These are phyloP conservation scores for Manis pentadactyla DNA, from an alignment of 2,797 vertebrate species.

Conservation along the genomic window DNA sequence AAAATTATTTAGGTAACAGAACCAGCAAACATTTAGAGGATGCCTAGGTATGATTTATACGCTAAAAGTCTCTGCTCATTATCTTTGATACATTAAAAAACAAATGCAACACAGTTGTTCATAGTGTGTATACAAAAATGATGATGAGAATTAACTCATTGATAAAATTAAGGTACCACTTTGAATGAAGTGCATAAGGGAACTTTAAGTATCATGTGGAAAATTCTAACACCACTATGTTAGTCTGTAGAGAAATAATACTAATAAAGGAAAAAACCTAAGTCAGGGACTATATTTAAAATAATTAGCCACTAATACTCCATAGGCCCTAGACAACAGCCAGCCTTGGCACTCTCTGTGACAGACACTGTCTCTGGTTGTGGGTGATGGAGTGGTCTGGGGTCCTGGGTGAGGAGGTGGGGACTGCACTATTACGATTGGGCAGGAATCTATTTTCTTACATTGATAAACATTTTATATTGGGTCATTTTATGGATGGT, in stretches of 20 bases:
- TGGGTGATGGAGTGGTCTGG: background rate
- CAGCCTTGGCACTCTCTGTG: background rate
- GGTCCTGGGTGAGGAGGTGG: background rate
- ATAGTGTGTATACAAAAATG: background rate
- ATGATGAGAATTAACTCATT: background rate
- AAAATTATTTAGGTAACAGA: constrained; percentile 20
- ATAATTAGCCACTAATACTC: background rate
- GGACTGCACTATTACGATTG: accelerated
- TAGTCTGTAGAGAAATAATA: background rate
- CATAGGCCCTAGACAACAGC: accelerated
- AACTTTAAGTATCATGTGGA: background rate
- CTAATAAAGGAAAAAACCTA: background rate
- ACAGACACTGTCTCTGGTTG: background rate
- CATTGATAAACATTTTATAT: background rate
- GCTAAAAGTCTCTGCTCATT: background rate
- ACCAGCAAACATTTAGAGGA: background rate
- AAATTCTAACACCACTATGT: background rate
- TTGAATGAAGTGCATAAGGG: background rate
- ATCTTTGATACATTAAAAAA: constrained; percentile 27
- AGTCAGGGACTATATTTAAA: background rate
- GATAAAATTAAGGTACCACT: constrained; percentile 41
- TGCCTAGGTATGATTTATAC: background rate
- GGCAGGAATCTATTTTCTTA: background rate
- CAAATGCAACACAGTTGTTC: background rate
- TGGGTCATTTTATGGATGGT: background rate